Conservation (phyloP, 2,113 vertebrate species). For the Conger conger region DNA sequence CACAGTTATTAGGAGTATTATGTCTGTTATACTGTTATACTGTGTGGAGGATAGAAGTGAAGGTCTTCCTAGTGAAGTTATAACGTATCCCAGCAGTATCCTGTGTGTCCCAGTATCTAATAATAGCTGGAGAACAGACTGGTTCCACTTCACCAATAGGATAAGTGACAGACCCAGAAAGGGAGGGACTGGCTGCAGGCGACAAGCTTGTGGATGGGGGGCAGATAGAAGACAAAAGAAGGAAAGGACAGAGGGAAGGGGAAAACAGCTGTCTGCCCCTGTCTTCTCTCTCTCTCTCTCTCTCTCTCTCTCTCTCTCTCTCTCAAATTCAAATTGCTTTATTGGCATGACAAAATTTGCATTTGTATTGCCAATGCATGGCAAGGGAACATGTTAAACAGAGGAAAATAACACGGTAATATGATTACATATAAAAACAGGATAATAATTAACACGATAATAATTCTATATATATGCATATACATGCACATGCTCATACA, state of each 20-base stretch:
- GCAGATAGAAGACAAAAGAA: not conserved
- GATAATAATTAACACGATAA: too few relatives aligned
- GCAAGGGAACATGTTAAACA: too few relatives aligned
- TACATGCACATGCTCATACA: too few relatives aligned
- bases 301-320: too few relatives aligned
- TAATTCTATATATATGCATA: too few relatives aligned
- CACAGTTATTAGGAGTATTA: too few relatives aligned
- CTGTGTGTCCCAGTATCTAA: not conserved
- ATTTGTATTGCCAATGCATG: too few relatives aligned
- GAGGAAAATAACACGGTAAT: too few relatives aligned
- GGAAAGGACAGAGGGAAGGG: not conserved
- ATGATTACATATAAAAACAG: too few relatives aligned
- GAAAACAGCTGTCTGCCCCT: not conserved
- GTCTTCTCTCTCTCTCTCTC: too few relatives aligned
- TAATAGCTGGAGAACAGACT: not conserved
- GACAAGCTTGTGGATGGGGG: not conserved
- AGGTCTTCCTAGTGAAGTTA: not conserved
- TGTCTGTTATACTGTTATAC: not conserved
- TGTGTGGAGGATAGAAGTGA: not conserved
- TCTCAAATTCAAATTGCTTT: too few relatives aligned
- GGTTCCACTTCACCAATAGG: not conserved
- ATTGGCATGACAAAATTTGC: too few relatives aligned
- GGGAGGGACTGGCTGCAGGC: not conserved
- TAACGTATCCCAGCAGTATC: not conserved
- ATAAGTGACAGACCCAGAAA: not conserved